Base-by-base conservation (phyloP, 2,113 vertebrate genomes). In the Phrynosoma platyrhinos region DNA sequence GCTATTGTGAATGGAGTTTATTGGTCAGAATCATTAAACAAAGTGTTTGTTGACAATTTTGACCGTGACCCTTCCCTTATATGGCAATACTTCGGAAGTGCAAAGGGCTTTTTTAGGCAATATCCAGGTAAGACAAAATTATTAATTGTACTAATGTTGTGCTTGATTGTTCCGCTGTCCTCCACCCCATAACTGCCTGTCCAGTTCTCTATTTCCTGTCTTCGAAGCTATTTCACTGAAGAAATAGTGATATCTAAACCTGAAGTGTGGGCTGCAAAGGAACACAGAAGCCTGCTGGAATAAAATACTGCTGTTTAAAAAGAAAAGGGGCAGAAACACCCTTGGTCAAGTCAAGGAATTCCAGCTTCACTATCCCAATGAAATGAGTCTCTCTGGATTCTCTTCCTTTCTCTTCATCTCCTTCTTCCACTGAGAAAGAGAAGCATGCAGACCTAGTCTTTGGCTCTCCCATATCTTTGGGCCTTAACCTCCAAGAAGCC, bases 11-110 rank as follows among this genome's bases (percentile, higher is more conserved):
- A 99, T 86, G 99, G 98, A 30, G 98, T 99, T 78, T 99, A 97
- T 94, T 99, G 99, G 99, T 99, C 99, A 0, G 98, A 99, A 93
- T 98, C 99, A n/a, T 96, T 99, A 90, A 99, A 99, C 94, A 98
- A 98, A 93, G 98, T 99, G 53, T 99, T 99, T 92, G 98, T 99
- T 85, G 98, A 99, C 92, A 99, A 99, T 94, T 99, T 99, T 96
- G 98, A 99, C 93, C 98, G 97, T 87, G 99, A 99, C 91, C 98
- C 99, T 5, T 99, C 99, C 40, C 98, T 99, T 81, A 99, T 99
- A 92, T 99, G 99, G 99, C 99, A 99, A 85, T 99, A 99, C 94
- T 99, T 99, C 87, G 99, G 99, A 94, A 99, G 99, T 20, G 98
- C 98, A 75, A 99, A 99, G 93, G 99, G 99, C 83, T 99, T 99